Percentiles rank a stretch among this genome's conserved stretches.
These are phyloP conservation scores for Drosophila leonis DNA, from an alignment of 2,888 invertebrate species.

Conservation along the genomic window DNA sequence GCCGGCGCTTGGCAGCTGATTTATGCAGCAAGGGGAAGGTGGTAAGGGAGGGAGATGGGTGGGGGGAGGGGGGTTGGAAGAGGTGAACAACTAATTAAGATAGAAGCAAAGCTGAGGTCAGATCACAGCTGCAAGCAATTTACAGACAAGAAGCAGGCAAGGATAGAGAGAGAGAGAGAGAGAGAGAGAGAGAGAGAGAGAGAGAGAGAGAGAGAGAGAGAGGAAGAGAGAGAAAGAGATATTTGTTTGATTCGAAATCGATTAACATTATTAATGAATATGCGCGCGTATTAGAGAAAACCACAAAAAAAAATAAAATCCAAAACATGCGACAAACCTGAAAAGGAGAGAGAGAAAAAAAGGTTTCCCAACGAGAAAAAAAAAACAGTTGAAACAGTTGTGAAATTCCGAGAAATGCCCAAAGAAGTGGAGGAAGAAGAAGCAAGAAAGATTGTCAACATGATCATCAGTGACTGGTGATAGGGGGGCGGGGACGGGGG, in stretches of 20 bases:
- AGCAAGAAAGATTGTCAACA: slow-evolving; percentile 75
- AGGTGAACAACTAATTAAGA: slow-evolving; percentile 54
- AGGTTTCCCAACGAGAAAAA: slow-evolving; percentile 36
- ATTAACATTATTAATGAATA: slow-evolving; percentile 79
- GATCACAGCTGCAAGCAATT: slow-evolving; percentile 50
- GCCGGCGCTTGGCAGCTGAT: slow-evolving; percentile 51
- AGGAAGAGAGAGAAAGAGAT: not conserved
- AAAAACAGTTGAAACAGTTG: slow-evolving; percentile 38
- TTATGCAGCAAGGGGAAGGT: not conserved
- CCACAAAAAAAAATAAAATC: not conserved
- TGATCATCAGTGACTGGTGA: slow-evolving; percentile 69
- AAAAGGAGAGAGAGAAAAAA: slow-evolving; percentile 22
- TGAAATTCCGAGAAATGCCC: slow-evolving; percentile 51
- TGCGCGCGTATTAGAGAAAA: slow-evolving; percentile 23
- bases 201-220: not conserved
- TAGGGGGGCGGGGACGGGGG: not conserved
- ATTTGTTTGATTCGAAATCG: slow-evolving; percentile 43
- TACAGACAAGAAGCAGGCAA: slow-evolving; percentile 15
- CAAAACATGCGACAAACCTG: not conserved
- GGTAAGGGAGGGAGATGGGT: too few relatives aligned
- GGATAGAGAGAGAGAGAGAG: slow-evolving; percentile 4
- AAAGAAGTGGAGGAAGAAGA: not conserved
- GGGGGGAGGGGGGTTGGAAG: not conserved
- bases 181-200: not conserved
- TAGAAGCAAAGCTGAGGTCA: slow-evolving; percentile 27